phyloP scores from a whole-genome alignment of 2,888 invertebrate genomes.

The Dendrolimus houi region DNA sequence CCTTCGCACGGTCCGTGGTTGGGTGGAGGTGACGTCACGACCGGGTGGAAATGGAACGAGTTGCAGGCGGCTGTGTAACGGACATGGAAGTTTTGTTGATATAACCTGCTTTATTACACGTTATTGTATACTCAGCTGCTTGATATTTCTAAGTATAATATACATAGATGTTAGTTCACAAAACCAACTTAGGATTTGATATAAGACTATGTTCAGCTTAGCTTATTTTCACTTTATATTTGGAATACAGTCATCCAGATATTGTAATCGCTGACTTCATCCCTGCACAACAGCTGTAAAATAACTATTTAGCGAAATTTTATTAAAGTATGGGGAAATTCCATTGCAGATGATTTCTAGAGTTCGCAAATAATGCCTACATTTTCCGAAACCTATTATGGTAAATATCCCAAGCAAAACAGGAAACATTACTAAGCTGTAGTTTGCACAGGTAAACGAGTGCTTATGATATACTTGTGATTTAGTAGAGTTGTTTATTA shows the following conservation, averaged over 20 bases:
- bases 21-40: conserved; percentile 58
- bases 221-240: too few relatives aligned
- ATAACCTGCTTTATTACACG: conserved; percentile 2
- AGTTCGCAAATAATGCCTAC: background rate
- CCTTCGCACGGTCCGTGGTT: conserved; percentile 54
- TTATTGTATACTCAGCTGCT: background rate
- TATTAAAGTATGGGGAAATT: too few relatives aligned
- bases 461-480: conserved; percentile 8
- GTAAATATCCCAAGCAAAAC: conserved; percentile 17
- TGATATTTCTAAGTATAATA: too few relatives aligned
- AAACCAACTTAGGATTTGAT: too few relatives aligned
- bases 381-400: background rate
- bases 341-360: too few relatives aligned
- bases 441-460: conserved; percentile 27
- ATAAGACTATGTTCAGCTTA: too few relatives aligned
- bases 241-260: too few relatives aligned
- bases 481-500: background rate
- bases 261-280: too few relatives aligned
- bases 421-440: conserved; percentile 21
- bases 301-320: too few relatives aligned
- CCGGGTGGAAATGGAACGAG: conserved; percentile 52
- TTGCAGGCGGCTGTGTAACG: conserved; percentile 53
- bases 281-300: too few relatives aligned
- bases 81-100: conserved; percentile 20
- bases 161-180: too few relatives aligned